Conservation (phyloP, 2,888 invertebrate species). For the Eueremaeus valkanovi region DNA sequence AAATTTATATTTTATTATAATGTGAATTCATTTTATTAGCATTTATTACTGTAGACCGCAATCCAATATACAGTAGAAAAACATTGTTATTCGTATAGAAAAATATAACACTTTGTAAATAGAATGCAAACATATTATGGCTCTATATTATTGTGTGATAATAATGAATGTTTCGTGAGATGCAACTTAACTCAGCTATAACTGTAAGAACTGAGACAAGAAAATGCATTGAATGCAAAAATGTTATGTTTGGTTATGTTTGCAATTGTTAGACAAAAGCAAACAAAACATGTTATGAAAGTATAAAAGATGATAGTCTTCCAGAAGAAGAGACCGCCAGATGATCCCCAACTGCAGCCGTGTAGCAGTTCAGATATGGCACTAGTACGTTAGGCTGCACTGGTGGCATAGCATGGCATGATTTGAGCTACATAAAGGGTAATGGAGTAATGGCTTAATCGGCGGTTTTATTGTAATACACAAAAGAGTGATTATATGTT, state of each 20-base stretch:
- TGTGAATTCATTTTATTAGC: not conserved
- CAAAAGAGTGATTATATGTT: conserved; percentile 25
- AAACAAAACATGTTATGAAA: not conserved
- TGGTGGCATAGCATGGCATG: not conserved
- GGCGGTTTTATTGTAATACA: conserved; percentile 1
- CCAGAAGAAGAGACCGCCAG: not conserved
- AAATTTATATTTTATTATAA: conserved; percentile 22
- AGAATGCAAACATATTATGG: not conserved
- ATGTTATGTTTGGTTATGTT: not conserved
- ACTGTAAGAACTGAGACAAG: not conserved
- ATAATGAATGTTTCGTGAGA: conserved; percentile 20
- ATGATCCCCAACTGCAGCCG: not conserved
- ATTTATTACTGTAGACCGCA: not conserved
- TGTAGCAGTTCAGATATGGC: not conserved
- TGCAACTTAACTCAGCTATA: conserved; percentile 2
- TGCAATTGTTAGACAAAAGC: not conserved
- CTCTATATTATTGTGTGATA: not conserved
- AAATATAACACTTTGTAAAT: conserved; percentile 15
- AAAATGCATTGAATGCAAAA: conserved; percentile 10
- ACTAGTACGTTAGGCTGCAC: not conserved
- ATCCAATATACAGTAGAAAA: not conserved
- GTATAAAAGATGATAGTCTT: not conserved
- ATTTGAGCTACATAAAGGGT: not conserved
- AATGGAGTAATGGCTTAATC: conserved; percentile 19
- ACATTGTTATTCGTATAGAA: not conserved